These are phyloP conservation scores for Actinopyga echinites DNA, from an alignment of 53 echinoderm and acorn worm species.

Conservation along the genomic window DNA sequence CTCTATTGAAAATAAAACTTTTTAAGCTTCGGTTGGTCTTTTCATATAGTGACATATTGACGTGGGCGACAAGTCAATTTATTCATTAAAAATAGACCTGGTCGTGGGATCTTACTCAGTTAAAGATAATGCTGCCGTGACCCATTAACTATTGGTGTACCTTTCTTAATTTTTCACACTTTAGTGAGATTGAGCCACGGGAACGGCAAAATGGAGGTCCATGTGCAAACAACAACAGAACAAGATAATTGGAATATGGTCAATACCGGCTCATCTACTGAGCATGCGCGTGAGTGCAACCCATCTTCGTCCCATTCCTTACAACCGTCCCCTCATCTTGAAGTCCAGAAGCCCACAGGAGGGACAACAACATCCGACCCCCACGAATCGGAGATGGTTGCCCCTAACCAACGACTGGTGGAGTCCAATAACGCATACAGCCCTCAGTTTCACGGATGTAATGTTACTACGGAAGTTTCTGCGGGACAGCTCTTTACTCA, in stretches of 20 bases:
- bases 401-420: neutral
- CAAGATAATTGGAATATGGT: slow-evolving; percentile 16
- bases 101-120: no score
- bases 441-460: slow-evolving; percentile 24
- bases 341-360: neutral
- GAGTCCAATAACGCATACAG: slow-evolving; percentile 4
- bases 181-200: neutral
- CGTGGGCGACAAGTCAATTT: no score
- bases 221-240: neutral
- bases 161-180: no score
- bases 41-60: no score
- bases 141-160: no score
- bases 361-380: neutral
- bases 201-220: slow-evolving; percentile 6
- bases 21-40: no score
- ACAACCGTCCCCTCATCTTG: slow-evolving; percentile 12
- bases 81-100: no score
- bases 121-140: no score
- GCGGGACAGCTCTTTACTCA: slow-evolving; percentile 18
- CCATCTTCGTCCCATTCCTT: slow-evolving; percentile 7
- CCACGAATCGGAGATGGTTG: slow-evolving; percentile 22
- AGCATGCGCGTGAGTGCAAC: slow-evolving; percentile 26
- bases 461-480: slow-evolving; percentile 9
- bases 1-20: no score
- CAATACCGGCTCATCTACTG: neutral